These are phyloP conservation scores for Sminthopsis crassicaudata DNA, from an alignment of 2,113 vertebrate species.

Conservation along the genomic window DNA sequence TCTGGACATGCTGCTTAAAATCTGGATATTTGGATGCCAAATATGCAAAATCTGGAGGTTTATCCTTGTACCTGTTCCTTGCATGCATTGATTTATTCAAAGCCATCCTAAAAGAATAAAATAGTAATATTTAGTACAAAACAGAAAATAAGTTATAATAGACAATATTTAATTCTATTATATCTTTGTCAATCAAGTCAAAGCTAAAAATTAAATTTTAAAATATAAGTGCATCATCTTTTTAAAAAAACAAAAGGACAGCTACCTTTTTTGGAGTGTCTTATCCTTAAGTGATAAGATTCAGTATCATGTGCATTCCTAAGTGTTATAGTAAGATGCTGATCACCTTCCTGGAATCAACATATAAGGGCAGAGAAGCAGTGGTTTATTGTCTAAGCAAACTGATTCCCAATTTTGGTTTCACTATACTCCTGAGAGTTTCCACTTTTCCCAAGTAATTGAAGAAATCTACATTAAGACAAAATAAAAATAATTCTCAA, in stretches of 20 bases:
- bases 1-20: constrained; percentile 91
- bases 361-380: not conserved
- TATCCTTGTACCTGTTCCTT: constrained; percentile 94
- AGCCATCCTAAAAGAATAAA: constrained; percentile 84
- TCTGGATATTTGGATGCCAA: constrained; percentile 93
- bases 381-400: not conserved
- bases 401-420: not conserved
- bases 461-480: not conserved
- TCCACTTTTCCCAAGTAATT: not conserved
- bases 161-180: constrained; percentile 33
- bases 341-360: not conserved
- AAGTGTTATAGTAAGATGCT: not conserved
- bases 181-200: constrained; percentile 29
- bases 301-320: constrained; percentile 14
- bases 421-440: not conserved
- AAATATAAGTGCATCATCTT: not conserved
- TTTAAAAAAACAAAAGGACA: not conserved
- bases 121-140: constrained; percentile 46
- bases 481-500: not conserved
- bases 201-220: constrained; percentile 30
- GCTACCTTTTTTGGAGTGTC: constrained; percentile 1
- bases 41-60: constrained; percentile 91
- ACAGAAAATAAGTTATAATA: constrained; percentile 36
- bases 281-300: not conserved
- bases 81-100: constrained; percentile 94